Conservation (phyloP, 2,113 vertebrate genomes). For the Caranx melampygus region DNA sequence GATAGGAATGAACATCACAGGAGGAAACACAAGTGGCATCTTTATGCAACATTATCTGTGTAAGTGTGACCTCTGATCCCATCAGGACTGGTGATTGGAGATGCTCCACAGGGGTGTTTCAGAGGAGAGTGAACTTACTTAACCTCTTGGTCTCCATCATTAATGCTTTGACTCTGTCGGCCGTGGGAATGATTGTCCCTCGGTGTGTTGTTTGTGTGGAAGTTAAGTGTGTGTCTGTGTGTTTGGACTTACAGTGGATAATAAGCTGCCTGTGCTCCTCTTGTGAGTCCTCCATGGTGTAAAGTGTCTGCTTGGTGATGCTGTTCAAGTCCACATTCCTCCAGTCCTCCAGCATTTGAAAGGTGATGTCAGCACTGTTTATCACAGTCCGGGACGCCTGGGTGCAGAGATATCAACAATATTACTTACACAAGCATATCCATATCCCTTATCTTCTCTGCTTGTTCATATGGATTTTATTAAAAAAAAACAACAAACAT, state of each 20-base stretch:
- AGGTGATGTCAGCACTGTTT: slow-evolving; percentile 99
- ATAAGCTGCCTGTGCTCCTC: slow-evolving; percentile 97
- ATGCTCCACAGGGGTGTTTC: slow-evolving; percentile 78
- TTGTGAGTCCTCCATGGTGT: slow-evolving; percentile 97
- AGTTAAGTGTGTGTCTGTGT: slow-evolving; percentile 39
- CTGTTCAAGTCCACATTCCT: slow-evolving; percentile 98
- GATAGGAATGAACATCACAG: neutral
- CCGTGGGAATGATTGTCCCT: slow-evolving; percentile 81
- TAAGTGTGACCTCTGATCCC: slow-evolving; percentile 74
- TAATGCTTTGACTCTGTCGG: slow-evolving; percentile 74
- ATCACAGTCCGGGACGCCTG: slow-evolving; percentile 98
- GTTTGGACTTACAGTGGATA: slow-evolving; percentile 90
- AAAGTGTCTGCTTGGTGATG: slow-evolving; percentile 99
- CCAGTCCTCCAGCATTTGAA: slow-evolving; percentile 99
- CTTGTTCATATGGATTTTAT: slow-evolving; percentile 67
- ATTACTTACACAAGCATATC: slow-evolving; percentile 48
- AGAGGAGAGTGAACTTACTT: slow-evolving; percentile 78
- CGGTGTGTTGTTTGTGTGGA: slow-evolving; percentile 37
- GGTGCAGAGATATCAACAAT: slow-evolving; percentile 58
- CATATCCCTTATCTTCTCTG: slow-evolving; percentile 54
- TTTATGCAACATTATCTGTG: slow-evolving; percentile 23
- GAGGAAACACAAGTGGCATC: slow-evolving; percentile 1
- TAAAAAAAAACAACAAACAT: slow-evolving; percentile 63
- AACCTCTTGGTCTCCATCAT: slow-evolving; percentile 80
- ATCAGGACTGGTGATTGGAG: slow-evolving; percentile 69